Evolutionary conservation across 1,140 invertebrate species (phyloP).

Genomic region (Zophobas morio): DNA sequence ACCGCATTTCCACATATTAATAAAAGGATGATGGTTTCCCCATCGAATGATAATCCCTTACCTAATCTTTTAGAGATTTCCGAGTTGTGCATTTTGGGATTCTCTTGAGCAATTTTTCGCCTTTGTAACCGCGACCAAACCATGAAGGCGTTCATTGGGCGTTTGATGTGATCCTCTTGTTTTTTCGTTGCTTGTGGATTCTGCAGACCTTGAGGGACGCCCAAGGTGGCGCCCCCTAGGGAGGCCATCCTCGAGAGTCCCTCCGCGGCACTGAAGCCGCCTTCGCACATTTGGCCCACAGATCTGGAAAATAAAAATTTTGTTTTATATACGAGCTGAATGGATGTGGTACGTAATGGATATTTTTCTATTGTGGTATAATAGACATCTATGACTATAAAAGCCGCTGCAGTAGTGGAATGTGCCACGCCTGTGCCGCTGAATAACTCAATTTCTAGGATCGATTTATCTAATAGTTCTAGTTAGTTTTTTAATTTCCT

Average conservation of each 20-base stretch:
- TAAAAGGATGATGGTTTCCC: too few species aligned
- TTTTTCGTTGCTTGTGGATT: slow-evolving; percentile 61
- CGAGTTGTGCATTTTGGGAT: slow-evolving; percentile 99
- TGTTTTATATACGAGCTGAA: slow-evolving; percentile 15
- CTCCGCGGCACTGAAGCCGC: slow-evolving; percentile 66
- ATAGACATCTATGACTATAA: slow-evolving; percentile 11
- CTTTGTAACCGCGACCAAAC: slow-evolving; percentile 90
- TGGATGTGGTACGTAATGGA: background rate
- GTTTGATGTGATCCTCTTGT: slow-evolving; percentile 84
- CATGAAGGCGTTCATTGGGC: slow-evolving; percentile 93
- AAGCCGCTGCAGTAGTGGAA: slow-evolving; percentile 17
- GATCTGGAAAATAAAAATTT: slow-evolving; percentile 58
- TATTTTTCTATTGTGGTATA: slow-evolving; percentile 5
- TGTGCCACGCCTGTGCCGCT: slow-evolving; percentile 20
- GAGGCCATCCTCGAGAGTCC: slow-evolving; percentile 67
- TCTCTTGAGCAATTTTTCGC: slow-evolving; percentile 95
- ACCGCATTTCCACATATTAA: too few species aligned
- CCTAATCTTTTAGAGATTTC: slow-evolving; percentile 96
- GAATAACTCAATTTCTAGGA: slow-evolving; percentile 24
- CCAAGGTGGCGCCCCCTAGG: slow-evolving; percentile 62
- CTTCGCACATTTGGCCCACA: slow-evolving; percentile 65
- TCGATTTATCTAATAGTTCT: slow-evolving; percentile 15
- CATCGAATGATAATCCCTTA: slow-evolving; percentile 68
- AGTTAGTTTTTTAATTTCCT: background rate
- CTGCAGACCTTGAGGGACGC: slow-evolving; percentile 62